Conservation (phyloP, 2,888 invertebrate genomes). For the Trichacis sp. region DNA sequence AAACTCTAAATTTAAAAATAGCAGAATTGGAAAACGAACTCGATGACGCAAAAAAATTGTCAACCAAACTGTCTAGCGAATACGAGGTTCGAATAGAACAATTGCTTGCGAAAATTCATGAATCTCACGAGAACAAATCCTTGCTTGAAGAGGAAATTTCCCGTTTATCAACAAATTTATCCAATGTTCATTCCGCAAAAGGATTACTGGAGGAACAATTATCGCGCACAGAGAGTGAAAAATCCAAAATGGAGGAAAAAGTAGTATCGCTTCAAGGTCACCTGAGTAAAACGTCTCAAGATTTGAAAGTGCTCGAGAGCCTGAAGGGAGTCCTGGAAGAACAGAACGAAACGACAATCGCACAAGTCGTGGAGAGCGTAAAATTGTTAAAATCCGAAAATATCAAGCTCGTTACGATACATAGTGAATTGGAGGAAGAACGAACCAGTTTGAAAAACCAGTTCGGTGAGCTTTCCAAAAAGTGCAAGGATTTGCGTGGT, state of each 20-base stretch:
- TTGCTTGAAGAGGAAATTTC: not conserved
- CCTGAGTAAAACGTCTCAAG: conserved; percentile 22
- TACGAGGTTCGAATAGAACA: not conserved
- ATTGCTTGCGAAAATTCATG: conserved; percentile 4
- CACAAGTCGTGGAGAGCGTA: conserved; percentile 12
- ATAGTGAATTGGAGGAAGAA: conserved; percentile 13
- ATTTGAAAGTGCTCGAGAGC: conserved; percentile 24
- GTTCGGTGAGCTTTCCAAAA: conserved; percentile 8
- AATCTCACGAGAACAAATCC: conserved; percentile 11
- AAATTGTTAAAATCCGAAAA: conserved; percentile 21
- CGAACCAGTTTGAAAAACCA: conserved; percentile 8
- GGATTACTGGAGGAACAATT: conserved; percentile 17
- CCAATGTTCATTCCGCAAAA: conserved; percentile 2
- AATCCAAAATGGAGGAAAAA: conserved; percentile 18
- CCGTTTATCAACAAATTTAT: conserved; percentile 14
- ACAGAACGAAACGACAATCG: conserved; percentile 13
- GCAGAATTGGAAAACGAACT: not conserved
- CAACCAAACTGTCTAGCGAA: too few species aligned
- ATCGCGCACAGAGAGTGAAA: conserved; percentile 10
- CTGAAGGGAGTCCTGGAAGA: conserved; percentile 19
- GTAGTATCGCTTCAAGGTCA: conserved; percentile 22
- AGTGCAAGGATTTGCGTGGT: conserved; percentile 11
- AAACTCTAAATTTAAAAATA: too few species aligned
- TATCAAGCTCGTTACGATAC: conserved; percentile 2
- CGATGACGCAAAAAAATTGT: not conserved